phyloP scores from a whole-genome alignment of 2,888 invertebrate species.

The Itoplectis maculator region DNA sequence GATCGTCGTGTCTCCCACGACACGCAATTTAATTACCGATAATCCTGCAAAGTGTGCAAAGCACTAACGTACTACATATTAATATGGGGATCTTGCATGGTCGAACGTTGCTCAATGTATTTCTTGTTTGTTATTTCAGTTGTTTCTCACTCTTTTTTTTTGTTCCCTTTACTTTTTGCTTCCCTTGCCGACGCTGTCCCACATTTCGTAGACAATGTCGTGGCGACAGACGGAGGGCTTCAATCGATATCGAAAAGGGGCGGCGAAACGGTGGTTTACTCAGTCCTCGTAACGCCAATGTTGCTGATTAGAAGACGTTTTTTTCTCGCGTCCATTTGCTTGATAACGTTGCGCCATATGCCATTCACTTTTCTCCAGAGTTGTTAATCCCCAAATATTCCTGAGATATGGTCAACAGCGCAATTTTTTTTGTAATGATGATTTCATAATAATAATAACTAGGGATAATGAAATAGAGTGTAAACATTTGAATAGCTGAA shows the following conservation, averaged over 20 bases:
- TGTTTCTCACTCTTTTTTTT: background rate
- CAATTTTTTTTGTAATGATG: no score
- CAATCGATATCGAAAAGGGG: background rate
- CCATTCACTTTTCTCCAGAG: no score
- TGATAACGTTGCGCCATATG: constrained; percentile 21
- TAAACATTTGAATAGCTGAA: no score
- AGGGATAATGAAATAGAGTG: no score
- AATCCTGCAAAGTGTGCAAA: background rate
- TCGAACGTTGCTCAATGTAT: constrained; percentile 8
- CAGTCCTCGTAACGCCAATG: background rate
- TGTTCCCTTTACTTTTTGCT: background rate
- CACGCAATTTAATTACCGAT: constrained; percentile 9
- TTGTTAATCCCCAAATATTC: no score
- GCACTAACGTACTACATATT: constrained; percentile 12
- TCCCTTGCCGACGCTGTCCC: background rate
- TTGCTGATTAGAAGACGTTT: background rate
- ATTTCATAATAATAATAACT: no score
- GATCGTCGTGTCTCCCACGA: constrained; percentile 17
- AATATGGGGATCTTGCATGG: constrained; percentile 39
- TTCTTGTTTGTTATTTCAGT: constrained; percentile 11
- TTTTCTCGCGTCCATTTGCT: constrained; percentile 1
- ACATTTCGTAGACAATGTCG: constrained; percentile 7
- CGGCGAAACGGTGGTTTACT: background rate
- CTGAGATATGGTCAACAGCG: no score
- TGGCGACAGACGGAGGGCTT: background rate